These are phyloP conservation scores for Gasteruption jaculator DNA, from an alignment of 2,888 invertebrate genomes.

Conservation along the genomic window DNA sequence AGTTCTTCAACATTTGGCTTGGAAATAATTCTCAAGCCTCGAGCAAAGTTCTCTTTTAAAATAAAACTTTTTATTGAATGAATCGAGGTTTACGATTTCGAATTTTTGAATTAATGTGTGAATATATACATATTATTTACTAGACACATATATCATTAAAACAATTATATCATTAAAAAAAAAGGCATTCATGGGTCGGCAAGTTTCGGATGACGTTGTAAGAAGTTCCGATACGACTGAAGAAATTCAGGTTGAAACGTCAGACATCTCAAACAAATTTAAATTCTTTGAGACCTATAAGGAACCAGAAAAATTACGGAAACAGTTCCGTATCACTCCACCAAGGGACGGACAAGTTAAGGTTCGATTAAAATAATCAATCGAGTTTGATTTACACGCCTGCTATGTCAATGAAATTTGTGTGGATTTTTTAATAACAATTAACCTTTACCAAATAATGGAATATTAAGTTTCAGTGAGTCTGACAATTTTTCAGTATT, in stretches of 20 bases:
- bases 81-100: too few species aligned
- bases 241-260: conserved; percentile 74
- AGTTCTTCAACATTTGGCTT: too few species aligned
- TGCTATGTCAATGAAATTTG: too few species aligned
- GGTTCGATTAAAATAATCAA: conserved; percentile 45
- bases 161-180: too few species aligned
- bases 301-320: conserved; percentile 65
- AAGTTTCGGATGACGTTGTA: conserved; percentile 66
- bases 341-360: conserved; percentile 75
- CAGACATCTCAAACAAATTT: conserved; percentile 81
- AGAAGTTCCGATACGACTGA: conserved; percentile 70
- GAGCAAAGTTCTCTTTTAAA: too few species aligned
- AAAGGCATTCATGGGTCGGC: conserved; percentile 55
- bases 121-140: too few species aligned
- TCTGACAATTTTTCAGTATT: neutral
- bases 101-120: too few species aligned
- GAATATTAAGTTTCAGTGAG: neutral
- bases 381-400: neutral
- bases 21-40: too few species aligned
- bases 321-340: conserved; percentile 83
- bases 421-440: too few species aligned
- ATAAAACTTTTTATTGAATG: too few species aligned
- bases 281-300: conserved; percentile 87
- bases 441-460: conserved; percentile 3
- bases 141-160: too few species aligned